Evolutionary conservation across 1,140 invertebrate species (phyloP), one percentile per base, ranked within the genome.

Genomic region (Achroia grisella): DNA sequence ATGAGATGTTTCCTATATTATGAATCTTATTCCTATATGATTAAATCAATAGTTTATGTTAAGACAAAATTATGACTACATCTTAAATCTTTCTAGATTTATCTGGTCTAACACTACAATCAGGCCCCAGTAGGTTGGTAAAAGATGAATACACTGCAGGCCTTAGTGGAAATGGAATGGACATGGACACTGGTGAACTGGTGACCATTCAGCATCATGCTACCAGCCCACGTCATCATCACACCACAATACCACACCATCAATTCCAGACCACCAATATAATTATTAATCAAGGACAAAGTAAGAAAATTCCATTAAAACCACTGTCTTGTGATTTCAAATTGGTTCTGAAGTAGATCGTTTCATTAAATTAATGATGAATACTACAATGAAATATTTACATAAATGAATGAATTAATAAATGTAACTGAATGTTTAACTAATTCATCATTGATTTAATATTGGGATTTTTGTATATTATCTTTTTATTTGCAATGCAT

Each of bases 101-200:
- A 33, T 96, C 94, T 39, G 94, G 94, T 5, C 82, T 97, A 15
- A 95, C 94, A 28, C 86, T 97, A 35, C 94, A 95, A 74, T 92
- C 93, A 4, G 91, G 92, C 10, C 88, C 92, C 13, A 90, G 90
- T 78, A 86, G 90, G 56, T 74, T 92, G 48, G 88, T 92, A 2
- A 91, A 91, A 86, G 94, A 96, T 88, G 95, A 96, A 79, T 96
- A 96, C 77, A 91, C 91, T 12, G 93, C 93, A 29, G 92, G 93
- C 14, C 87, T 90, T 6, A 87, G 90, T 30, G 87, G 86, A 66
- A 62, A 88, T 76, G 68, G 90, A 33, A 93, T 94, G 92, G 93
- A 94, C 46, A 92, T 94, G 56, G 93, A 94, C 64, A 89, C 88
- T 10, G 92, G 93, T 34, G 88, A 89, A 48, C 83, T 91, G 48